Evolutionary conservation across 37 sponge, comb jelly and placozoan genomes (phyloP).

Genomic region (Chondrilla cf. caribensis): DNA sequence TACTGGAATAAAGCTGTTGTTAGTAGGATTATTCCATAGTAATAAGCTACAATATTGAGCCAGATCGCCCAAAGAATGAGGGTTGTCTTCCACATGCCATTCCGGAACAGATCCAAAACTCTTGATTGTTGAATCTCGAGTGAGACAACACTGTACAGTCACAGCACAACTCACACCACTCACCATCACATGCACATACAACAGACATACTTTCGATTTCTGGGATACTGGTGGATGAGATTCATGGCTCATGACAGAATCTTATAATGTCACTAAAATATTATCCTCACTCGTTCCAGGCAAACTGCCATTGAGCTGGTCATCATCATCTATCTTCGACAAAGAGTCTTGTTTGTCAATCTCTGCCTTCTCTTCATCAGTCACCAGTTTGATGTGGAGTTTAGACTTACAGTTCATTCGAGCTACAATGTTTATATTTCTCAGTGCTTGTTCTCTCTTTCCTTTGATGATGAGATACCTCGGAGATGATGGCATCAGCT

Average conservation of each 20-base stretch:
- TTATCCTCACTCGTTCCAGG: too few species aligned
- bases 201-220: too few species aligned
- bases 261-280: too few species aligned
- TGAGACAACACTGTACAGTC: too few species aligned
- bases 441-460: conserved; percentile 14
- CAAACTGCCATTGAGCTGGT: too few species aligned
- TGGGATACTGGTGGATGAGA: too few species aligned
- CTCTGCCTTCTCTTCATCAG: conserved; percentile 29
- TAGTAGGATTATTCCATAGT: conserved; percentile 34
- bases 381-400: conserved; percentile 1
- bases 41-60: conserved; percentile 1
- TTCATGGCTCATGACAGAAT: too few species aligned
- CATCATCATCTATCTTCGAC: too few species aligned
- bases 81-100: conserved; percentile 36
- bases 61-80: conserved; percentile 21
- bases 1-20: conserved; percentile 46
- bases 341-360: too few species aligned
- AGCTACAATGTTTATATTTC: conserved; percentile 22
- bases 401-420: conserved; percentile 19
- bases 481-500: conserved; percentile 38
- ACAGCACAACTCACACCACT: too few species aligned
- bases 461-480: conserved; percentile 24
- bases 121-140: too few species aligned
- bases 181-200: too few species aligned
- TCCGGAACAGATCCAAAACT: background rate